Evolutionary conservation across 2,888 invertebrate genomes (phyloP).

Genomic region (Meta bourneti): DNA sequence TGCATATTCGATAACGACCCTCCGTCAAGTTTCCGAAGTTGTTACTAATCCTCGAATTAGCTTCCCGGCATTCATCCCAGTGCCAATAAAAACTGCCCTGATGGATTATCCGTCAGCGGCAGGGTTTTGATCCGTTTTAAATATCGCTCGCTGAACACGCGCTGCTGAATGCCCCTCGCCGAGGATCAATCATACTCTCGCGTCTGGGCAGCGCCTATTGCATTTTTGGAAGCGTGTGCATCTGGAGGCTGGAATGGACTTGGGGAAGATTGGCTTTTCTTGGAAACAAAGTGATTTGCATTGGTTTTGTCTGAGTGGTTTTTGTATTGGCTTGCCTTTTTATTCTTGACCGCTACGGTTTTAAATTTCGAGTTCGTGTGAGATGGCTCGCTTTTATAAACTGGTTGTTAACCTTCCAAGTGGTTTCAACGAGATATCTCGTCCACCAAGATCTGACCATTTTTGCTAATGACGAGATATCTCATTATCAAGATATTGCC

Average conservation of each 20-base stretch:
- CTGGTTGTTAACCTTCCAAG: too few species aligned
- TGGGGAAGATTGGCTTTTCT: background rate
- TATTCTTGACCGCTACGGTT: too few species aligned
- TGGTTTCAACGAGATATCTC: too few species aligned
- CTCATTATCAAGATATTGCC: too few species aligned
- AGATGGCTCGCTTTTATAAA: too few species aligned
- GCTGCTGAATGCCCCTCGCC: background rate
- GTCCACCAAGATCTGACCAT: too few species aligned
- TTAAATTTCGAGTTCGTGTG: too few species aligned
- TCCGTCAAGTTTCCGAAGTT: background rate
- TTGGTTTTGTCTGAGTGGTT: background rate
- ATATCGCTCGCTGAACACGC: background rate
- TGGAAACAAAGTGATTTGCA: background rate
- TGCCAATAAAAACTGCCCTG: background rate
- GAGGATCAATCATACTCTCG: background rate
- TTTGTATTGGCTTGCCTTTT: background rate
- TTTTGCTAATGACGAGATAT: too few species aligned
- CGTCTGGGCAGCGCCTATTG: background rate
- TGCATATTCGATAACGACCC: background rate
- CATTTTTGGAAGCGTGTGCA: background rate
- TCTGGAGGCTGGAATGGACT: background rate
- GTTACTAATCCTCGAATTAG: background rate
- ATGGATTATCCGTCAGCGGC: background rate
- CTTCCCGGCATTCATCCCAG: background rate
- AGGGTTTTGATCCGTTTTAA: background rate